These are phyloP conservation scores for Stegodyphus dumicola DNA, from an alignment of 1,140 invertebrate species.

Conservation along the genomic window DNA sequence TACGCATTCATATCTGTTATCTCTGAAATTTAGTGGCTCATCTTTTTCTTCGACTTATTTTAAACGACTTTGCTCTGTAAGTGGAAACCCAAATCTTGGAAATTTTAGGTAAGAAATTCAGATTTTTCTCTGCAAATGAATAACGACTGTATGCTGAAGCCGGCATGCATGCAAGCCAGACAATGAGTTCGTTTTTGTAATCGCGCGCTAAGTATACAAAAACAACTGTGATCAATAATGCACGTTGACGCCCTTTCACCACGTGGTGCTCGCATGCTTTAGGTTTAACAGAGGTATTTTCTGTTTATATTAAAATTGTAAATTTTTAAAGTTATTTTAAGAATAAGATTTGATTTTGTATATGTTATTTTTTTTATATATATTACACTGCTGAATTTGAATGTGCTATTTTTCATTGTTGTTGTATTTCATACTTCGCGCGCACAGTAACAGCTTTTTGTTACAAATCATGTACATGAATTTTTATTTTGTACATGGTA, in stretches of 20 bases:
- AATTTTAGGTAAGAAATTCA: background rate
- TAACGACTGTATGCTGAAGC: background rate
- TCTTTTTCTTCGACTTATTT: background rate
- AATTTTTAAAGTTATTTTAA: too few species aligned
- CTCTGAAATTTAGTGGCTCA: background rate
- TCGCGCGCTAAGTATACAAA: background rate
- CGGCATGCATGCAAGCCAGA: background rate
- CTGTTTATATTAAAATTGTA: background rate
- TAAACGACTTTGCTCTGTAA: background rate
- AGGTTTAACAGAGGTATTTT: background rate
- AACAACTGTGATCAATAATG: conserved; percentile 6
- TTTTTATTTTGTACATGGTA: too few species aligned
- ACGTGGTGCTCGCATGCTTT: background rate
- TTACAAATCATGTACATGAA: too few species aligned
- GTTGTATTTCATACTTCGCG: too few species aligned
- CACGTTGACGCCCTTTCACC: conserved; percentile 6
- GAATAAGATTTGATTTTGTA: too few species aligned
- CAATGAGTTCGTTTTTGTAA: conserved; percentile 6
- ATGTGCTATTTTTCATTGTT: too few species aligned
- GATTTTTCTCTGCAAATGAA: background rate
- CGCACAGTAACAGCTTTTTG: too few species aligned
- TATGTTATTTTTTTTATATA: too few species aligned
- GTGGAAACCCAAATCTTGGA: background rate
- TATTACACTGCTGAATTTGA: too few species aligned
- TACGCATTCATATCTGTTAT: background rate